Evolutionary conservation across 2,888 invertebrate genomes (phyloP), one percentile per base, ranked within the genome.

Genomic region (Isotomurus palustris): DNA sequence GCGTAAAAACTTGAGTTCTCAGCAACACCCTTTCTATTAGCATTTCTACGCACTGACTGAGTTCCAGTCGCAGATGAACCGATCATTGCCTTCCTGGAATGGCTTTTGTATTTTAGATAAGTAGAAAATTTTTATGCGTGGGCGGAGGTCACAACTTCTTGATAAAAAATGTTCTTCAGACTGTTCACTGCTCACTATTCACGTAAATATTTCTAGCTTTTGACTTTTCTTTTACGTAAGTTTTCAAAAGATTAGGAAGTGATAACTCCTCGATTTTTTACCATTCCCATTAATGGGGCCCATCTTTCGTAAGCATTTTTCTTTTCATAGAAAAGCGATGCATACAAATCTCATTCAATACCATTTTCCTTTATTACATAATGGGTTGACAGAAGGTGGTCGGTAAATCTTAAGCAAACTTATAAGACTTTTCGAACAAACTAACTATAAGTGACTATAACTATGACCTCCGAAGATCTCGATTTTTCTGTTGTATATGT

Each of bases 41-140:
- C n/a, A n/a, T n/a, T n/a, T n/a, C n/a, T n/a, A n/a, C n/a, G n/a
- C n/a, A n/a, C n/a, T n/a, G n/a, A 14, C 32, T 32, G 8, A 10
- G 32, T 8, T 32, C 14, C 10, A 32, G 14, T 32, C 10, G 32
- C 32, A 40, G 6, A 40, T 40, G 19, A 40, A 40, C 10, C 8
- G 6, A 17, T 10, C 10, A 10, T n/a, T n/a, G 14, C 25, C 25
- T 47, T 28, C 28, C 21, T n/a, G 27, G 28, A 50, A 51, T 45
- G 40, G 22, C 35, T 55, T 60, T 53, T 48, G 32, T 51, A 47
- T 53, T 53, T 56, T 44, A 55, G 51, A 56, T 59, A 43, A 57
- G 56, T 64, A 49, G 60, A 60, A 56, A 60, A 60, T 60, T 60
- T 60, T 60, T 56, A 60, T 60, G 60, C 56, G 60, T 60, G 60